Percentiles rank a stretch among this genome's conserved stretches.
These are phyloP conservation scores for Esperia sulphurella DNA, from an alignment of 2,888 invertebrate species.

Conservation along the genomic window DNA sequence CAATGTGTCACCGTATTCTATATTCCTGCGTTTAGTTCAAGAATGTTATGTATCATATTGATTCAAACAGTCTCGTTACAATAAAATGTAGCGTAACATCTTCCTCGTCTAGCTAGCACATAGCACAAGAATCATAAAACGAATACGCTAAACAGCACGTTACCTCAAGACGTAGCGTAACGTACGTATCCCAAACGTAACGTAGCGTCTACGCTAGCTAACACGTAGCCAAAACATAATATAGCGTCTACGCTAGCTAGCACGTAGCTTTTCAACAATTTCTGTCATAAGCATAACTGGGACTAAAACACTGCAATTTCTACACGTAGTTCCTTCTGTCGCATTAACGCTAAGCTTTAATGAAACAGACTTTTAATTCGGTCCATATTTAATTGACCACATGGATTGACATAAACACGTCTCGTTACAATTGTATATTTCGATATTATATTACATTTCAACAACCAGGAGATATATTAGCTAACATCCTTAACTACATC, in stretches of 20 bases:
- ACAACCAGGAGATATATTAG: conserved; percentile 71
- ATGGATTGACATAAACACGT: conserved; percentile 58
- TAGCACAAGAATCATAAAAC: no score
- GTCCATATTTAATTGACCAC: conserved; percentile 71
- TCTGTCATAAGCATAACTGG: conserved; percentile 19
- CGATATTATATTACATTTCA: conserved; percentile 48
- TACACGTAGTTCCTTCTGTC: conserved; percentile 35
- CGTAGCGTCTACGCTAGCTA: no score
- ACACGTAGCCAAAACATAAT: no score
- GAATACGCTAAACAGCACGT: no score
- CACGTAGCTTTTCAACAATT: neutral
- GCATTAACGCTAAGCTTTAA: conserved; percentile 51
- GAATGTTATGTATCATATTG: no score
- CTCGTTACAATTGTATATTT: conserved; percentile 42
- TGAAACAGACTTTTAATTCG: conserved; percentile 56
- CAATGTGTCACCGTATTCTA: no score
- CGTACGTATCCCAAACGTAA: no score
- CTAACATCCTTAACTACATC: conserved; percentile 57
- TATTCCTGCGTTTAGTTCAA: no score
- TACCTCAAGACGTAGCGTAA: no score
- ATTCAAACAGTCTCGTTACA: no score
- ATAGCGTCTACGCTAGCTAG: neutral
- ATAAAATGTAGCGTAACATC: no score
- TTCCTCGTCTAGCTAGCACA: no score
- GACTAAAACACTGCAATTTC: conserved; percentile 44